phyloP scores from a whole-genome alignment of 2,888 invertebrate species.

The Cheilosia vulpina region DNA sequence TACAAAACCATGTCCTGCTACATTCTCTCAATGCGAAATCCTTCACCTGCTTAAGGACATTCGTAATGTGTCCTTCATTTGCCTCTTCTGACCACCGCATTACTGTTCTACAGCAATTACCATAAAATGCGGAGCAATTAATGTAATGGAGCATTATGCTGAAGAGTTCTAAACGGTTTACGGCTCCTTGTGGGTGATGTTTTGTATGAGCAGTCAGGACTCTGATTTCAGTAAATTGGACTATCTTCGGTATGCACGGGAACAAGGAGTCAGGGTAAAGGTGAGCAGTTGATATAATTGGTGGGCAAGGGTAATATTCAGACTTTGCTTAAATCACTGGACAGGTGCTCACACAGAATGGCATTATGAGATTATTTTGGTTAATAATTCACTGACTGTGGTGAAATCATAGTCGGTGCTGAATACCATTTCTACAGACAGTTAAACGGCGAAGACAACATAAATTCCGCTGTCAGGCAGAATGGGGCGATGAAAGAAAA shows the following conservation, averaged over 20 bases:
- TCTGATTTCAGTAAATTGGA: constrained; percentile 31
- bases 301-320: constrained; percentile 27
- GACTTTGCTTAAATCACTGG: background rate
- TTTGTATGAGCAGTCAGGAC: constrained; percentile 42
- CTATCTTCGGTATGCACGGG: background rate
- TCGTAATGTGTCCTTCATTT: constrained; percentile 43
- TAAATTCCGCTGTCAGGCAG: too few species aligned
- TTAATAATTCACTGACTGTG: too few species aligned
- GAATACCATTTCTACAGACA: too few species aligned
- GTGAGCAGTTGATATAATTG: constrained; percentile 30
- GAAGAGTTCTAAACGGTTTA: constrained; percentile 60
- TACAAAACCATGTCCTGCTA: background rate
- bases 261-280: constrained; percentile 6
- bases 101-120: constrained; percentile 38
- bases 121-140: constrained; percentile 67
- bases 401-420: too few species aligned
- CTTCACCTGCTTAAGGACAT: constrained; percentile 56
- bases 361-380: too few species aligned
- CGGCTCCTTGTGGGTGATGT: constrained; percentile 39
- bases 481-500: too few species aligned
- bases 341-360: background rate
- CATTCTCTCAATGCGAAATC: constrained; percentile 15
- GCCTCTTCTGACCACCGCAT: constrained; percentile 42
- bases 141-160: constrained; percentile 62
- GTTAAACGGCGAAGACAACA: too few species aligned